Percentiles rank a stretch among this genome's conserved stretches.
Conservation (phyloP, 2,113 vertebrate genomes). For the Solenodon paradoxus region DNA sequence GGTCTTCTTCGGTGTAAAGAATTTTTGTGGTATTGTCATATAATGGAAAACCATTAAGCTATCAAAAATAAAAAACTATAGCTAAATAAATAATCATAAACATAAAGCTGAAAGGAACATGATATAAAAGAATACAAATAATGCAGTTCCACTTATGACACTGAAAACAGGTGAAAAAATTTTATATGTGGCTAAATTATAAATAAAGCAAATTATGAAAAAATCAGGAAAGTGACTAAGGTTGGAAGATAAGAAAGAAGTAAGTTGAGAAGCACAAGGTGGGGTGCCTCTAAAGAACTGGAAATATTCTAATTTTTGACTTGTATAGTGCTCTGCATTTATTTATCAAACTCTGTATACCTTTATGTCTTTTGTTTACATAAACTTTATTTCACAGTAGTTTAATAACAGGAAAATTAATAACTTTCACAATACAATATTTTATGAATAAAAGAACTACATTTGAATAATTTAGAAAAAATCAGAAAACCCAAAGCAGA, state of each 20-base stretch:
- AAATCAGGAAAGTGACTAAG: background rate
- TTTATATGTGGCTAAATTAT: background rate
- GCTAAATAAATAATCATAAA: no score
- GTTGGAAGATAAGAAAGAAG: background rate
- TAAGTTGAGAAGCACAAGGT: background rate
- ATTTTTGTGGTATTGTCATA: background rate
- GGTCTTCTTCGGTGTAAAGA: background rate
- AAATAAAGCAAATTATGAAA: background rate
- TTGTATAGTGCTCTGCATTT: background rate
- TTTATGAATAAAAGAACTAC: background rate
- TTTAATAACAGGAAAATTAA: no score
- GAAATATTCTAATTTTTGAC: background rate
- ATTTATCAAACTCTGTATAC: background rate
- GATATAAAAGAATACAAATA: background rate
- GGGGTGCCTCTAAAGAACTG: background rate
- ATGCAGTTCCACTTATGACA: background rate
- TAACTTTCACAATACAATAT: no score
- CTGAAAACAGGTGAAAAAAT: background rate
- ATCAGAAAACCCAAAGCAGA: background rate
- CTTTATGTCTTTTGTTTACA: background rate
- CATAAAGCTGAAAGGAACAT: background rate
- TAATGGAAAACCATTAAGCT: background rate
- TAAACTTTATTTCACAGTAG: background rate
- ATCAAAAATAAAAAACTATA: background rate
- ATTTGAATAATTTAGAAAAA: background rate